These are phyloP conservation scores for Diploscapter pachys DNA, from an alignment of 1,140 invertebrate genomes.

Conservation along the genomic window DNA sequence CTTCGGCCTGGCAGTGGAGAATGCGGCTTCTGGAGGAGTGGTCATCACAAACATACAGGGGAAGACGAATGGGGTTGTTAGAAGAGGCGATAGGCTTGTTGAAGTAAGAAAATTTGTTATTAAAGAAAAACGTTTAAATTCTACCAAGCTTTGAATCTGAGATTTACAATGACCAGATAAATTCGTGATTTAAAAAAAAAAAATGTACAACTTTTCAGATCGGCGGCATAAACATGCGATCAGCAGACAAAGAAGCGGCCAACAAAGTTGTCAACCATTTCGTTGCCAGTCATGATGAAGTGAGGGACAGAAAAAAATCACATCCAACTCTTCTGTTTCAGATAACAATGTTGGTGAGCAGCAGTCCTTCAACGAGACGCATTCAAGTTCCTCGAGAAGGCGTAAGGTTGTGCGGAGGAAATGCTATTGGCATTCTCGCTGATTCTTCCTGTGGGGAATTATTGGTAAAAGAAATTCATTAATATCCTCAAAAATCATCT, in stretches of 20 bases:
- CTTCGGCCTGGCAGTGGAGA: slow-evolving; percentile 31
- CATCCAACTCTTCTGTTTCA: slow-evolving; percentile 12
- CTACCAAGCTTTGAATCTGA: background rate
- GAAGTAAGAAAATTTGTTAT: slow-evolving; percentile 20
- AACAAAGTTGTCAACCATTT: slow-evolving; percentile 18
- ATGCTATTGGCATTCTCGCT: slow-evolving; percentile 37
- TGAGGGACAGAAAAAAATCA: background rate
- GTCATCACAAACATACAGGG: slow-evolving; percentile 35
- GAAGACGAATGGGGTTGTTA: slow-evolving; percentile 20
- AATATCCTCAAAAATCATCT: slow-evolving; percentile 15
- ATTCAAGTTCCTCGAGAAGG: slow-evolving; percentile 23
- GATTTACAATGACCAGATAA: background rate
- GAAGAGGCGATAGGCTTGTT: slow-evolving; percentile 31
- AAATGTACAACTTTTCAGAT: slow-evolving; percentile 30
- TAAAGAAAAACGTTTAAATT: background rate
- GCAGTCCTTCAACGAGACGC: slow-evolving; percentile 28
- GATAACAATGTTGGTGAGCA: slow-evolving; percentile 19
- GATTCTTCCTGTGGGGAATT: slow-evolving; percentile 5
- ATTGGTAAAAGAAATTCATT: background rate
- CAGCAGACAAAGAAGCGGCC: slow-evolving; percentile 34
- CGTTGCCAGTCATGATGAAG: slow-evolving; percentile 29
- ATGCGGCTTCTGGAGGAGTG: slow-evolving; percentile 23
- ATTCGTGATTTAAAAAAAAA: slow-evolving; percentile 4
- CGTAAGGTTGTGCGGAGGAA: slow-evolving; percentile 40
- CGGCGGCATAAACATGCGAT: slow-evolving; percentile 42